Conservation (phyloP, 2,113 vertebrate species). For the Gobius niger region DNA sequence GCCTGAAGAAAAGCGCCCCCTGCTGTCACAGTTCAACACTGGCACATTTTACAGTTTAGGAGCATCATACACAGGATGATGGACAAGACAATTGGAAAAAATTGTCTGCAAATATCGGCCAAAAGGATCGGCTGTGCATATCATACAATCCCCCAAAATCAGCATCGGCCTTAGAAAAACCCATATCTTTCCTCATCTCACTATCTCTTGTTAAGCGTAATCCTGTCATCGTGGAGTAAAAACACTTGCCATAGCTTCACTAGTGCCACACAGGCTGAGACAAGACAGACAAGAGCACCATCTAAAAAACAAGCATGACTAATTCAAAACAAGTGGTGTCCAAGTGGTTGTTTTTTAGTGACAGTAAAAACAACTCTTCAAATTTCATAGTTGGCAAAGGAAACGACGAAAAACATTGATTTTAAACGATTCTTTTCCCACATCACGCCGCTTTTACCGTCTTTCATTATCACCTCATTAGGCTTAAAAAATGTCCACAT, state of each 20-base stretch:
- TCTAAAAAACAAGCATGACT: slow-evolving; percentile 12
- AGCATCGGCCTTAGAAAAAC: no score
- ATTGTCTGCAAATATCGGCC: no score
- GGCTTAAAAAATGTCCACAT: not conserved
- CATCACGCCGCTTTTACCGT: not conserved
- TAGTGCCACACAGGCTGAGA: not conserved
- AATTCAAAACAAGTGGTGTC: slow-evolving; percentile 21
- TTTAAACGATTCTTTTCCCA: not conserved
- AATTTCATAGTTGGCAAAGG: slow-evolving; percentile 19
- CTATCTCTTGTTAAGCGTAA: no score
- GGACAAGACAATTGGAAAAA: no score
- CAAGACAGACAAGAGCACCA: slow-evolving; percentile 11
- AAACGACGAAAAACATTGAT: slow-evolving; percentile 19
- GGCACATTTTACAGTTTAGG: no score
- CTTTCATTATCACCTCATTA: slow-evolving; percentile 4
- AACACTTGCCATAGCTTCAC: not conserved
- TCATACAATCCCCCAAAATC: no score
- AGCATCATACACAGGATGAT: no score
- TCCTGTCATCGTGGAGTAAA: no score
- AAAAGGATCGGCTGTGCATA: no score
- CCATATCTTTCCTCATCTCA: no score
- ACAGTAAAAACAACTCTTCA: slow-evolving; percentile 16
- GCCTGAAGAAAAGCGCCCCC: no score
- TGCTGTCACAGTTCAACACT: no score
- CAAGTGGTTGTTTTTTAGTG: slow-evolving; percentile 28